Percentiles rank a stretch among this genome's conserved stretches.
These are phyloP conservation scores for Sebastes elongatus DNA, from an alignment of 2,797 vertebrate genomes.

Conservation along the genomic window DNA sequence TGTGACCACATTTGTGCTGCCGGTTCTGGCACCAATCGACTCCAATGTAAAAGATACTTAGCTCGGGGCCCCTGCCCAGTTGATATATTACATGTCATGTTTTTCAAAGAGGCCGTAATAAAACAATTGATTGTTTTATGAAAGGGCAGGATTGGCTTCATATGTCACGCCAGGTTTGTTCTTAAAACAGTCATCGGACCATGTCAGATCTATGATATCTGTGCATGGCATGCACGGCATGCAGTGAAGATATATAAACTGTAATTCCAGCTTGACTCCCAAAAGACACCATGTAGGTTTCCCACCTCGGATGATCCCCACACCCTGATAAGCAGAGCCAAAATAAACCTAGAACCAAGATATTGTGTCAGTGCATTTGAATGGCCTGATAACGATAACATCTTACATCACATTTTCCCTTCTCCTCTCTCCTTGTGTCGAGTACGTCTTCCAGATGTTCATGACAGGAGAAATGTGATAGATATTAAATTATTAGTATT, in stretches of 20 bases:
- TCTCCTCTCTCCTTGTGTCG: slow-evolving; percentile 1
- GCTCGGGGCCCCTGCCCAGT: not conserved
- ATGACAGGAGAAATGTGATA: not conserved
- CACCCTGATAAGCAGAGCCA: slow-evolving; percentile 47
- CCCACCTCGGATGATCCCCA: slow-evolving; percentile 14
- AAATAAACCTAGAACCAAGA: slow-evolving; percentile 38
- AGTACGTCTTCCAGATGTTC: slow-evolving; percentile 32
- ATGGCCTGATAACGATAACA: slow-evolving; percentile 13
- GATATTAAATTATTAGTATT: not conserved
- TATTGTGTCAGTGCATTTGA: not conserved
- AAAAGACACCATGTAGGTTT: slow-evolving; percentile 7
- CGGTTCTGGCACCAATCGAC: not conserved
- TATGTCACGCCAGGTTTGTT: not conserved
- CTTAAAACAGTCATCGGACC: not conserved
- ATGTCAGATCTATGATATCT: not conserved
- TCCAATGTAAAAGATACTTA: not conserved
- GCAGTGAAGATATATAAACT: not conserved
- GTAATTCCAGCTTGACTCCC: not conserved
- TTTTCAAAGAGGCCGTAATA: slow-evolving; percentile 4
- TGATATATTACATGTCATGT: not conserved
- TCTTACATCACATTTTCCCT: slow-evolving; percentile 37
- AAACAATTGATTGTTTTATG: slow-evolving; percentile 13
- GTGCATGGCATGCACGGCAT: not conserved
- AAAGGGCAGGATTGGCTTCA: not conserved
- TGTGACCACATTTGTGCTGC: slow-evolving; percentile 8